Conservation (phyloP, 2,113 vertebrate genomes). For the Serilophus lunatus region DNA sequence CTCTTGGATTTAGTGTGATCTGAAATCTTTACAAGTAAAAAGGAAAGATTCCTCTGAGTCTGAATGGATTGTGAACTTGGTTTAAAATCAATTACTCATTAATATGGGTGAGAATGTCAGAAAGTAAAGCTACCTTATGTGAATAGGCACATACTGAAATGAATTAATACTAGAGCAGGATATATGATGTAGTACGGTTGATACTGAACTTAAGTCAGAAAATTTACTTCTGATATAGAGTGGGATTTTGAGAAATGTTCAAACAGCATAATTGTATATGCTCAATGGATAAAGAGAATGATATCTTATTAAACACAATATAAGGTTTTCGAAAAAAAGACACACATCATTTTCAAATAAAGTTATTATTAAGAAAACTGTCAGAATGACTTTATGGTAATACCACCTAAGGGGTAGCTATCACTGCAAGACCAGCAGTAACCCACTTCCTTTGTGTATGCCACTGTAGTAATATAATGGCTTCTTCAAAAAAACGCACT, state of each 20-base stretch:
- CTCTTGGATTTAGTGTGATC: not conserved
- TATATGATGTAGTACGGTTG: not conserved
- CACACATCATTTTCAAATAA: not conserved
- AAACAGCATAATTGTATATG: not conserved
- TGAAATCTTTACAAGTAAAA: not conserved
- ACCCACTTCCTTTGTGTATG: not conserved
- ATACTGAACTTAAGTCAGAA: not conserved
- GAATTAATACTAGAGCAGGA: not conserved
- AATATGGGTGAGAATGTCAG: not conserved
- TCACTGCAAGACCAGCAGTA: not conserved
- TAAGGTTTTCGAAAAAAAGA: not conserved
- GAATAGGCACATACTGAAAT: not conserved
- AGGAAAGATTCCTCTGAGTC: not conserved
- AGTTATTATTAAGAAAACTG: not conserved
- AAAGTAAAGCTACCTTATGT: not conserved
- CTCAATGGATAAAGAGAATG: not conserved
- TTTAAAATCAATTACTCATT: not conserved
- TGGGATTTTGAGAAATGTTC: not conserved
- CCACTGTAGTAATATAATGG: not conserved
- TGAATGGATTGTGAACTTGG: not conserved
- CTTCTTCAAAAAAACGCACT: not conserved
- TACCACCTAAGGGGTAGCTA: not conserved
- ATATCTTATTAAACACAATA: not conserved
- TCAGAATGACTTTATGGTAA: conserved; percentile 7
- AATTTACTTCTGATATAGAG: not conserved